A percentile compares a stretch with the other conserved stretches of the same genome.
phyloP scores from a whole-genome alignment of 2,888 invertebrate species.

The Lottia scabra region DNA sequence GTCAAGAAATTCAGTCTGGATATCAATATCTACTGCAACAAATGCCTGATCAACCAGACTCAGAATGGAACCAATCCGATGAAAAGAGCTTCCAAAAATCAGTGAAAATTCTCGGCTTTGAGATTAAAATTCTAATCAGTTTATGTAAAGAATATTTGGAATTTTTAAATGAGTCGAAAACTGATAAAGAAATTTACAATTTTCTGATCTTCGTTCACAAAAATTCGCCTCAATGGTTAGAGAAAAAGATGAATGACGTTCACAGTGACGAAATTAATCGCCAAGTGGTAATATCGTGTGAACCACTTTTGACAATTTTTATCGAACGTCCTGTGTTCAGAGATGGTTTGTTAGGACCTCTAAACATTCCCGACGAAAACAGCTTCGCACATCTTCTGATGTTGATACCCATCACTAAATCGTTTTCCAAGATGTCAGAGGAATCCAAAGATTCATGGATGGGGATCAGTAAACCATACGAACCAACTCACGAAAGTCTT shows the following conservation, averaged over 20 bases:
- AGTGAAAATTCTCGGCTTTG: slow-evolving; percentile 60
- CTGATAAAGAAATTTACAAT: slow-evolving; percentile 37
- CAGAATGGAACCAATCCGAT: slow-evolving; percentile 46
- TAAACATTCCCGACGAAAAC: background rate
- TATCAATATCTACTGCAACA: slow-evolving; percentile 53
- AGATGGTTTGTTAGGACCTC: slow-evolving; percentile 13
- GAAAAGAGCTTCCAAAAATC: slow-evolving; percentile 56
- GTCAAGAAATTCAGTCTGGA: slow-evolving; percentile 48
- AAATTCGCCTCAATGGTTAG: slow-evolving; percentile 31
- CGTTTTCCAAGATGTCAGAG: slow-evolving; percentile 22
- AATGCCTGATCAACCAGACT: slow-evolving; percentile 30
- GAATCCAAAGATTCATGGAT: slow-evolving; percentile 27
- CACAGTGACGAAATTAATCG: background rate
- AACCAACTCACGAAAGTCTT: background rate
- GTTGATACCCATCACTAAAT: background rate
- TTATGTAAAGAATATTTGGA: slow-evolving; percentile 53
- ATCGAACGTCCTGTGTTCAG: background rate
- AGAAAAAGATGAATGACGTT: background rate
- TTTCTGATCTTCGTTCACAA: slow-evolving; percentile 46
- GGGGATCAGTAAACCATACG: background rate
- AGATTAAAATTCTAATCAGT: slow-evolving; percentile 58
- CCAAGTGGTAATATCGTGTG: background rate
- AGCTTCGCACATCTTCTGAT: background rate
- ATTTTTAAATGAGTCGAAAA: slow-evolving; percentile 33
- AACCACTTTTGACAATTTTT: background rate